These are phyloP conservation scores for Trissolcus basalis DNA, from an alignment of 1,140 invertebrate genomes.

Conservation along the genomic window DNA sequence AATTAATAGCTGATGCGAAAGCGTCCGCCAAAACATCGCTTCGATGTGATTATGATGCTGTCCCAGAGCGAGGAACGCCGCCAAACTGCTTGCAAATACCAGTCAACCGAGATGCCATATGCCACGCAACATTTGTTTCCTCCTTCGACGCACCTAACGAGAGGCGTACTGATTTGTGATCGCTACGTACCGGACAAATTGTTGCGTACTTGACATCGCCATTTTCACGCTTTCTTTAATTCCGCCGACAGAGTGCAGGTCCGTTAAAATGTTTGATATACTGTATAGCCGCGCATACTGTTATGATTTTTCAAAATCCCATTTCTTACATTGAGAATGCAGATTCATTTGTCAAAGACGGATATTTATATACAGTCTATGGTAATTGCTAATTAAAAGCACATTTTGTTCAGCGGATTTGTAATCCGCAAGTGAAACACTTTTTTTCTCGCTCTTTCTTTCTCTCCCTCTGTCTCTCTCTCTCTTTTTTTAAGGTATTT, in stretches of 20 bases:
- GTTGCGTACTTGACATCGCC: conserved; percentile 3
- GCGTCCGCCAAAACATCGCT: conserved; percentile 64
- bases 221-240: conserved; percentile 1
- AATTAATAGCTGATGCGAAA: conserved; percentile 71
- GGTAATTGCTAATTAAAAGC: conserved; percentile 37
- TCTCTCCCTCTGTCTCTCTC: background rate
- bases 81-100: conserved; percentile 58
- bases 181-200: conserved; percentile 14
- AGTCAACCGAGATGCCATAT: conserved; percentile 14
- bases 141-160: conserved; percentile 14
- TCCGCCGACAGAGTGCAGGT: no score
- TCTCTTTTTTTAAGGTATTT: conserved; percentile 15
- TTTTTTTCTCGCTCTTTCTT: conserved; percentile 8
- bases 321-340: no score
- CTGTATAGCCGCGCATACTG: no score
- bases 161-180: conserved; percentile 18
- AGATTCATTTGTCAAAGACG: no score
- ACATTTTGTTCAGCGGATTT: conserved; percentile 19
- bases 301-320: no score
- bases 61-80: conserved; percentile 62
- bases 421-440: background rate
- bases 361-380: no score
- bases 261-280: no score
- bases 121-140: conserved; percentile 16
- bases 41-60: conserved; percentile 73